Conservation (phyloP, 2,113 vertebrate species). For the Leucoraja erinaceus region DNA sequence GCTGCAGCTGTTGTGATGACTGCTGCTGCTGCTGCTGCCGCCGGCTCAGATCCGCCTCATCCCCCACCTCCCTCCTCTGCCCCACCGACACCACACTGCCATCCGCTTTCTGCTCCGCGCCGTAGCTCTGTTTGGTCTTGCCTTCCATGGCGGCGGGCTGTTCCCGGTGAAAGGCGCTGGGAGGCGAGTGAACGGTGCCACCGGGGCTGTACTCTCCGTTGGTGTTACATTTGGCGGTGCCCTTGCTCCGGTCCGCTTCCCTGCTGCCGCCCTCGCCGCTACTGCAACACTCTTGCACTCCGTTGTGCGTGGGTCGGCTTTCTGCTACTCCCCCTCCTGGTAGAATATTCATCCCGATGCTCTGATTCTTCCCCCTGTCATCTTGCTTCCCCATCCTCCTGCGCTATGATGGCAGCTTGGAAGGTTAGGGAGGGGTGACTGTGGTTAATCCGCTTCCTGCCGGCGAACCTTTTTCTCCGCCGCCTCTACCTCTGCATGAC, state of each 20-base stretch:
- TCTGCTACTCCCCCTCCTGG: constrained; percentile 52
- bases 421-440: not conserved
- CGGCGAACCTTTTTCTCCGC: not conserved
- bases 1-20: not conserved
- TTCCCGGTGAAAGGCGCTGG: not conserved
- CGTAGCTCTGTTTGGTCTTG: constrained; percentile 44
- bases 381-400: constrained; percentile 33
- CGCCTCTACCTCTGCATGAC: not conserved
- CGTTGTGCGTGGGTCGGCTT: constrained; percentile 49
- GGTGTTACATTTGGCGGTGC: constrained; percentile 24
- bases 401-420: not conserved
- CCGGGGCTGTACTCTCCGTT: not conserved
- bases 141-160: constrained; percentile 47
- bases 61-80: constrained; percentile 65
- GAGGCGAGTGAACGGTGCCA: not conserved
- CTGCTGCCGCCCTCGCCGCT: constrained; percentile 48
- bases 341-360: constrained; percentile 28
- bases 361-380: constrained; percentile 36
- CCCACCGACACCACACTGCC: constrained; percentile 62
- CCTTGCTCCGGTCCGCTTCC: constrained; percentile 41
- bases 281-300: not conserved
- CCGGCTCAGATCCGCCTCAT: constrained; percentile 48
- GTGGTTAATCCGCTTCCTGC: not conserved
- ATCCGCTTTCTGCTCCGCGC: constrained; percentile 56
- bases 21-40: constrained; percentile 43